Base-by-base conservation (phyloP, 2,888 invertebrate genomes). In the Leistus spinibarbis region DNA sequence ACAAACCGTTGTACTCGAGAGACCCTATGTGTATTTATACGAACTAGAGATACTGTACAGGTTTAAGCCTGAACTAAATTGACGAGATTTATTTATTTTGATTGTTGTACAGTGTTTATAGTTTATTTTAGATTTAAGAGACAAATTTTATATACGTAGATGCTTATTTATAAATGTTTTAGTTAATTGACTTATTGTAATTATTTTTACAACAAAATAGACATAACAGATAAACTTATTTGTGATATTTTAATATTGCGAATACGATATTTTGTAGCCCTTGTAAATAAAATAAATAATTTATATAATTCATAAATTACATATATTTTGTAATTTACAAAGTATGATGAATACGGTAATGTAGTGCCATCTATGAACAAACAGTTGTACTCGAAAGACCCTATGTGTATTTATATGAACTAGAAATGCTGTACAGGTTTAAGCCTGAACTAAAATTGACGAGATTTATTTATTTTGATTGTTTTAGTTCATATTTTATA, bases 11-110 rank as follows among this genome's bases (percentile, higher is more conserved):
- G n/a, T 19, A 65, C 20, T 17, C 2, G 3, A 64, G 72, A 40
- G 57, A 66, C 7, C 72, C 72, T 19, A 40, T 23, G 13, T 65
- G 72, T 27, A 72, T 72, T 57, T 72, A 72, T 24, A 72, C 64
- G 54, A 23, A 17, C 56, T 72, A 17, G 65, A 19, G 4, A 17
- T 16, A n/a, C 10, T 56, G 56, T 56, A 56, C 10, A 5, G 16
- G 54, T 23, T 54, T 63, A 54, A 7, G 17, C n/a, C 54, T 66
- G 63, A 1, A 60, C 16, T 60, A 17, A 20, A 3, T 17, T 9
- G 53, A 71, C 64, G 71, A 63, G 7, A 27, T 10, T 54, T 63
- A 71, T 71, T 64, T 71, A 63, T 22, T 64, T 64, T 54, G 56
- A 71, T 71, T 54, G 63, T 62, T 60, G 64, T 9, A 20, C n/a